Base-by-base conservation (phyloP, 2,113 vertebrate species). In the Callopanchax toddi region DNA sequence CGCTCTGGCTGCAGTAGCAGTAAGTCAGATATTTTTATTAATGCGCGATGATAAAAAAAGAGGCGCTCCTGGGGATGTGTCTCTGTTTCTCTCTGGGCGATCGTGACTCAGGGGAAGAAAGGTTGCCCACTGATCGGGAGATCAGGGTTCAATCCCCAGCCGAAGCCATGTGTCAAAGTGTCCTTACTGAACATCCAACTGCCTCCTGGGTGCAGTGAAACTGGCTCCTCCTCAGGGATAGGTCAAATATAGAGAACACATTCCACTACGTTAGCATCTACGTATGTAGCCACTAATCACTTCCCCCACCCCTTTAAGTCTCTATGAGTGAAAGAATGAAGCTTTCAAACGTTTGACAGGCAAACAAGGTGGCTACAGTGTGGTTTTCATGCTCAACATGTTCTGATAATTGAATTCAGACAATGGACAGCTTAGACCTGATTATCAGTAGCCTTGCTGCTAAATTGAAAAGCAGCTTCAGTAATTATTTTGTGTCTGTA, bases 1-100 rank as follows among this genome's bases (percentile, higher is more conserved):
- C 74, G 68, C 53, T 65, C 55, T 62, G 64, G 76, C 74, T 75
- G 68, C 65, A 71, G 70, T 60, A 45, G 59, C 83, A 67, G 26
- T 11, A 69, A 60, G 51, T 50, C 52, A 55, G 81, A 82, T 78
- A 73, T 89, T 80, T 85, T 74, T 74, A 79, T 71, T 74, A 70
- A 66, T 26, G 61, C 62, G 52, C 79, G 10, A 2, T 61, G 48
- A 76, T 59, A 65, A 75, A n/a, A 32, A 78, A 74, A 43, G 46
- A 76, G 63, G 74, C 21, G 64, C 75, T 79, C 74, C 79, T 78
- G 72, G 61, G 46, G 58, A 58, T 74, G 63, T 70, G 37, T 74
- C 64, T 82, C 34, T 32, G n/a, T n/a, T n/a, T n/a, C n/a, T n/a
- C n/a, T n/a, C n/a, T n/a, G n/a, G n/a, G n/a, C n/a, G n/a, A n/a